phyloP scores from a whole-genome alignment of 2,888 invertebrate species.

The Mesoligia furuncula region DNA sequence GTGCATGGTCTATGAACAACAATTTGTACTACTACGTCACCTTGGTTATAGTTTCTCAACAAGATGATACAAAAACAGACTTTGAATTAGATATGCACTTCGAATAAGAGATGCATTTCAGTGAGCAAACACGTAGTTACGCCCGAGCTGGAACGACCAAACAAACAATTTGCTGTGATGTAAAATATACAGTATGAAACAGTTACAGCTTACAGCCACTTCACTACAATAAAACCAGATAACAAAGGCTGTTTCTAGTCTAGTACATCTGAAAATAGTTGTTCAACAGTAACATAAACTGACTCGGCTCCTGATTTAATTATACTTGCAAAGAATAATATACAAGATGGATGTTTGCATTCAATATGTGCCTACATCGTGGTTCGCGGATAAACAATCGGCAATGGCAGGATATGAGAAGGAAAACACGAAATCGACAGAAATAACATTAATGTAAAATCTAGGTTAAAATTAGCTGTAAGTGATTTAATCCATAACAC shows the following conservation, averaged over 20 bases:
- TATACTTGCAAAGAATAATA: conserved; percentile 59
- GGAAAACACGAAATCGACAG: conserved; percentile 63
- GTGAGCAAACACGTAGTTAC: conserved; percentile 18
- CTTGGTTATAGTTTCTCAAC: not conserved
- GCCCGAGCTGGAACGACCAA: not conserved
- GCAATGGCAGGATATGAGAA: conserved; percentile 65
- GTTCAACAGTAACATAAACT: conserved; percentile 55
- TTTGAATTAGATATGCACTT: conserved; percentile 2
- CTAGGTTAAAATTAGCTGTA: conserved; percentile 23
- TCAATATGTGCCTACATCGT: conserved; percentile 59
- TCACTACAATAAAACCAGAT: conserved; percentile 40
- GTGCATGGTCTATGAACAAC: not conserved
- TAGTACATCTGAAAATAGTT: conserved; percentile 51
- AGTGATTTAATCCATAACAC: conserved; percentile 25
- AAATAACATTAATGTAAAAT: conserved; percentile 51
- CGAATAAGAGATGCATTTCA: conserved; percentile 23
- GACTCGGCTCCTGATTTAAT: conserved; percentile 58
- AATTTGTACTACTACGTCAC: not conserved
- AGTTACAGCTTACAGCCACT: conserved; percentile 29
- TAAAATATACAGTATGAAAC: conserved; percentile 28
- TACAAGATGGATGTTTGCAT: conserved; percentile 62
- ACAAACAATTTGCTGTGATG: conserved; percentile 19
- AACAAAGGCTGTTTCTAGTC: conserved; percentile 49
- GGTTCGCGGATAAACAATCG: conserved; percentile 61
- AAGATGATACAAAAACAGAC: conserved; percentile 8